Conservation (phyloP, 2,797 vertebrate genomes). For the Scomberomorus guttatus region DNA sequence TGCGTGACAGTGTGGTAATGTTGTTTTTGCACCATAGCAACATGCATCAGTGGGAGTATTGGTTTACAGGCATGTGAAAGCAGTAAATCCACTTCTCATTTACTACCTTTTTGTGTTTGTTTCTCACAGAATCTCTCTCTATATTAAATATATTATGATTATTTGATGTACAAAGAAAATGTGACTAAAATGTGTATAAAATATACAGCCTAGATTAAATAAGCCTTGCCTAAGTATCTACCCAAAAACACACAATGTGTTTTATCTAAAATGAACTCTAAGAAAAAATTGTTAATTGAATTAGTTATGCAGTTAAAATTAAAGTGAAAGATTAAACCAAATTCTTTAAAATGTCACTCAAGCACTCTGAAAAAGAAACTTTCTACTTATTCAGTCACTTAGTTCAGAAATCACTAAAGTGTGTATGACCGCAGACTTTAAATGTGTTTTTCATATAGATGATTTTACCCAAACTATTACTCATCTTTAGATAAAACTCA, state of each 20-base stretch:
- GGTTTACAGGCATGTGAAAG: conserved; percentile 52
- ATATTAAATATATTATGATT: too few species aligned
- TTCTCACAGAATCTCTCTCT: background rate
- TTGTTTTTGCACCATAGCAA: background rate
- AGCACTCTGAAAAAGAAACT: too few species aligned
- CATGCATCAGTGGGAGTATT: conserved; percentile 43
- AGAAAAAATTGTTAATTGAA: background rate
- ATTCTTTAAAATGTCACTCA: too few species aligned
- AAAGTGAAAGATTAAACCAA: background rate
- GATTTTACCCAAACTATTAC: background rate
- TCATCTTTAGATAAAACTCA: background rate
- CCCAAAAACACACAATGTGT: too few species aligned
- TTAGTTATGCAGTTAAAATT: background rate
- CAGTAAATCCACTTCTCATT: conserved; percentile 1
- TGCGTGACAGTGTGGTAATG: conserved; percentile 6
- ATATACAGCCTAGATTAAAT: background rate
- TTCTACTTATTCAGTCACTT: background rate
- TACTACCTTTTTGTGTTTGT: background rate
- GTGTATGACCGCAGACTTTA: background rate
- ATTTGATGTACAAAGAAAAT: background rate
- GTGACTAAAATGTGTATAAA: background rate
- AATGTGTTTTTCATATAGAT: conserved; percentile 3
- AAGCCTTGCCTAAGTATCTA: background rate
- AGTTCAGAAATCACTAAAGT: background rate
- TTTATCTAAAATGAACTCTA: too few species aligned